Conservation (phyloP, 2,888 invertebrate species). For the Chromoteleia sp. region DNA sequence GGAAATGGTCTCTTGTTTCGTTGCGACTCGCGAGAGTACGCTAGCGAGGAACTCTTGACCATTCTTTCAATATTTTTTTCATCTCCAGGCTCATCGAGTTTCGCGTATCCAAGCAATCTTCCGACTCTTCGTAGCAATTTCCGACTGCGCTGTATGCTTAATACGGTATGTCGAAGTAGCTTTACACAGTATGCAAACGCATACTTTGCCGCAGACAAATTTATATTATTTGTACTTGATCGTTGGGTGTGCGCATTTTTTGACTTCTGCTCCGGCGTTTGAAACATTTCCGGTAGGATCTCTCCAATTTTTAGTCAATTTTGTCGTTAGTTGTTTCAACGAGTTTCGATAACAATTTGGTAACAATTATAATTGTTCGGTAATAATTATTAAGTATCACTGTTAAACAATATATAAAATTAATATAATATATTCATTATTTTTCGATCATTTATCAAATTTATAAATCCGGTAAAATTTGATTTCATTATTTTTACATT, state of each 20-base stretch:
- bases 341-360: too few species aligned
- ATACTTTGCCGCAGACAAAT: constrained; percentile 51
- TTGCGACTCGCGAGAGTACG: constrained; percentile 57
- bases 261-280: constrained; percentile 9
- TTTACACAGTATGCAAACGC: constrained; percentile 54
- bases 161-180: constrained; percentile 49
- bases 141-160: constrained; percentile 52
- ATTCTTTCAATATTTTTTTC: constrained; percentile 65
- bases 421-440: too few species aligned
- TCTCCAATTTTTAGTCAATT: too few species aligned
- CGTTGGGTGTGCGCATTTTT: constrained; percentile 21
- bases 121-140: constrained; percentile 65
- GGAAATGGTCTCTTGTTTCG: constrained; percentile 73
- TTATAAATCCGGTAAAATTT: too few species aligned
- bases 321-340: too few species aligned
- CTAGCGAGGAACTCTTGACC: constrained; percentile 60
- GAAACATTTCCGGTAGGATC: too few species aligned
- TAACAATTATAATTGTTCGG: too few species aligned
- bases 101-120: constrained; percentile 66
- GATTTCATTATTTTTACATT: too few species aligned
- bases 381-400: too few species aligned
- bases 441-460: too few species aligned
- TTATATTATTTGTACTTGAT: constrained; percentile 50
- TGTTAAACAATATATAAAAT: too few species aligned
- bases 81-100: constrained; percentile 60